These are phyloP conservation scores for Scleropages formosus DNA, from an alignment of 2,797 vertebrate species.

Conservation along the genomic window DNA sequence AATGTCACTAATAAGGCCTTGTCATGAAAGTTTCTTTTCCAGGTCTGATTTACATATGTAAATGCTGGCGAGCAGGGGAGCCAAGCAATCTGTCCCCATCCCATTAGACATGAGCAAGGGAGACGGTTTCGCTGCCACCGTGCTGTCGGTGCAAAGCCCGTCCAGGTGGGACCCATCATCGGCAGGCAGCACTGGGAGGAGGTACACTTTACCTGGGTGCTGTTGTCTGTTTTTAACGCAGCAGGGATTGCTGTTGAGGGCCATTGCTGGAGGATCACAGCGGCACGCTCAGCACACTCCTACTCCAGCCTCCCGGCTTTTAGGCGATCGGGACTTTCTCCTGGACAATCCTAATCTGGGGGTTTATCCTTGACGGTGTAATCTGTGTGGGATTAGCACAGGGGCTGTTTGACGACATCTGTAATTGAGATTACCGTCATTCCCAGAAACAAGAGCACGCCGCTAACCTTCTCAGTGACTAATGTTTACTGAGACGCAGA, in stretches of 20 bases:
- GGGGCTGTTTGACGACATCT: background rate
- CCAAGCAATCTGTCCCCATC: constrained; percentile 8
- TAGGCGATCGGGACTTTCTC: no score
- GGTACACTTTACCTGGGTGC: no score
- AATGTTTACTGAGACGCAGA: no score
- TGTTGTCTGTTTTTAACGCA: no score
- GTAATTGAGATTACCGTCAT: background rate
- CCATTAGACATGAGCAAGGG: background rate
- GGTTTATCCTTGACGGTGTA: background rate
- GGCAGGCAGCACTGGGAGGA: no score
- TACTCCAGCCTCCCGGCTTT: no score
- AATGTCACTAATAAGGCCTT: constrained; percentile 13
- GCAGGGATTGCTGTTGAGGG: no score
- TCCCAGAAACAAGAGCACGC: background rate
- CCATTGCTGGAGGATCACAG: no score
- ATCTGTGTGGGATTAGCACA: background rate
- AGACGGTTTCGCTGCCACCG: no score
- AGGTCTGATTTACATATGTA: constrained; percentile 24
- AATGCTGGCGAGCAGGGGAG: background rate
- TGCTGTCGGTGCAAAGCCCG: background rate
- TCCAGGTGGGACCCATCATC: background rate
- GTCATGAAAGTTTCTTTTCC: constrained; percentile 11
- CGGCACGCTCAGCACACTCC: no score
- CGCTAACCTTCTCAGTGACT: no score
- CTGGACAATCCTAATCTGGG: no score